Conservation (phyloP, 2,888 invertebrate genomes). For the Pinctada fucata region DNA sequence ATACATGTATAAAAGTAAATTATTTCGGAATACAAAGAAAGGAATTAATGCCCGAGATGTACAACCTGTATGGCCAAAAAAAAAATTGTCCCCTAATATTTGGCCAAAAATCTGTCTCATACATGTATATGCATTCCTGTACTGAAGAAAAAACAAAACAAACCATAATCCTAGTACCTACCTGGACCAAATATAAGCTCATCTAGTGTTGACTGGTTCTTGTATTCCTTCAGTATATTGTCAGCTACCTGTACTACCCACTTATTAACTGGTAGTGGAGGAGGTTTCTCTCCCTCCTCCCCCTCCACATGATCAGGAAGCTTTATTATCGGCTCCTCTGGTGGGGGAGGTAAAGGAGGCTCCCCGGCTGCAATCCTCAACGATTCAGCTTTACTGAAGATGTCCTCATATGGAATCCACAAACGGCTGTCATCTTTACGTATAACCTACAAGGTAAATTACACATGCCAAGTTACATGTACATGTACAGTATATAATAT, state of each 20-base stretch:
- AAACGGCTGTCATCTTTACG: conserved; percentile 51
- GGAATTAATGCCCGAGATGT: too few species aligned
- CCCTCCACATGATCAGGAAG: conserved; percentile 27
- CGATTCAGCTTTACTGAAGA: conserved; percentile 43
- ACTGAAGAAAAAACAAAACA: too few species aligned
- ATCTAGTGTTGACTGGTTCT: conserved; percentile 40
- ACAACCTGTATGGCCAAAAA: too few species aligned
- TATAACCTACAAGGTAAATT: conserved; percentile 42
- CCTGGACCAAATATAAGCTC: conserved; percentile 61
- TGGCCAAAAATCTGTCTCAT: too few species aligned
- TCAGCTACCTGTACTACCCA: conserved; percentile 47
- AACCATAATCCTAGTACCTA: not conserved
- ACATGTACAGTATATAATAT: too few species aligned
- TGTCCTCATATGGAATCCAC: conserved; percentile 55
- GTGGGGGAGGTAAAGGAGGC: conserved; percentile 25
- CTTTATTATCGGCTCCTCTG: conserved; percentile 34
- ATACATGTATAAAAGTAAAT: too few species aligned
- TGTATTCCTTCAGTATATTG: conserved; percentile 47
- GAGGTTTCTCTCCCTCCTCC: conserved; percentile 34
- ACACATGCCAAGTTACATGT: too few species aligned
- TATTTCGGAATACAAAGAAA: too few species aligned
- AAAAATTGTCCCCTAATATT: too few species aligned
- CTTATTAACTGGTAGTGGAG: conserved; percentile 36
- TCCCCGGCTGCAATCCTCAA: conserved; percentile 39
- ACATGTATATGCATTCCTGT: too few species aligned